A percentile compares a stretch with the other conserved stretches of the same genome.
Evolutionary conservation across 2,797 vertebrate species (phyloP).

Genomic region (Pseudochaenichthys georgianus): DNA sequence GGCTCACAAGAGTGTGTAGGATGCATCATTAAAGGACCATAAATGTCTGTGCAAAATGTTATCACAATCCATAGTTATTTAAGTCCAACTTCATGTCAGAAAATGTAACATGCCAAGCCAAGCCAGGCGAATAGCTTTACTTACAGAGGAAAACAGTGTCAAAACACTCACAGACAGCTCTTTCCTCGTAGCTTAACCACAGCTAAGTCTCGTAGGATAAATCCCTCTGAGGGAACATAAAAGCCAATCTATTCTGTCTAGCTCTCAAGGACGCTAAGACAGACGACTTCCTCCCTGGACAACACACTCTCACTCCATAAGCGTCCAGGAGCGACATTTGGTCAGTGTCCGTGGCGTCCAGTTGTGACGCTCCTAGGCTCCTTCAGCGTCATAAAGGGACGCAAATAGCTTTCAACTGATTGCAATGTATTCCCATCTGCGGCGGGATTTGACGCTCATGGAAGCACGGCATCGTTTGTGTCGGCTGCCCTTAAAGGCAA

Average conservation of each 20-base stretch:
- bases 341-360: too few relatives aligned
- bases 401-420: too few relatives aligned
- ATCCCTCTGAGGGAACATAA: conserved; percentile 28
- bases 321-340: too few relatives aligned
- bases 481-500: too few relatives aligned
- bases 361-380: too few relatives aligned
- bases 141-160: not conserved
- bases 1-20: too few relatives aligned
- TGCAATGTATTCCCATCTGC: too few relatives aligned
- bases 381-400: too few relatives aligned
- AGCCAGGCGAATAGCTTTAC: not conserved
- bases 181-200: not conserved
- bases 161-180: not conserved
- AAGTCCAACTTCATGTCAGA: not conserved
- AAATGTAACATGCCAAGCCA: not conserved
- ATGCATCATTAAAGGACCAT: not conserved
- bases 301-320: too few relatives aligned
- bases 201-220: not conserved
- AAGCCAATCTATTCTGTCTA: conserved; percentile 16
- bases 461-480: too few relatives aligned
- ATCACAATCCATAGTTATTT: not conserved
- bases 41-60: not conserved
- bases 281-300: not conserved
- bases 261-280: conserved; percentile 34
- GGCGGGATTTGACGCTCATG: too few relatives aligned